Evolutionary conservation across 23 tunicate genomes (phyloP).

Genomic region (Ciona savignyi): DNA sequence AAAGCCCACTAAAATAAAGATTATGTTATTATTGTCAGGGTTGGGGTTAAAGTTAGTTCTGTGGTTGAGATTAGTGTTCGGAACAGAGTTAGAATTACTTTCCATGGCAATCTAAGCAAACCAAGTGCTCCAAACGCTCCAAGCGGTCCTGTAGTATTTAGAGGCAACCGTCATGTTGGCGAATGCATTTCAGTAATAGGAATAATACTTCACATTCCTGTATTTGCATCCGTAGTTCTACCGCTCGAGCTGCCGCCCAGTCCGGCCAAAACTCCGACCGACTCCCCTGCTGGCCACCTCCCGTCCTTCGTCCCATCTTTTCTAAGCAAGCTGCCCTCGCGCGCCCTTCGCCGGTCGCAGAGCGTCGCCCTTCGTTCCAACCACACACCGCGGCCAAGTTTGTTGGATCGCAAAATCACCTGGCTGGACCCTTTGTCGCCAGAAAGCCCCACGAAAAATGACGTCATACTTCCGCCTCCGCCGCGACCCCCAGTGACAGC

Average conservation of each 20-base stretch:
- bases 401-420: not conserved
- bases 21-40: no score
- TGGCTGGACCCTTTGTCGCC: not conserved
- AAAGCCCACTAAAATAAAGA: no score
- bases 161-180: no score
- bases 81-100: no score
- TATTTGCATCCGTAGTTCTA: no score
- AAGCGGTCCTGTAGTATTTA: no score
- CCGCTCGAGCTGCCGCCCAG: constrained; percentile 40
- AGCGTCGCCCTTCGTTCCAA: constrained; percentile 3
- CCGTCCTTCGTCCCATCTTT: constrained; percentile 17
- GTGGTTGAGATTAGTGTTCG: no score
- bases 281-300: not conserved
- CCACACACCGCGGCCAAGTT: not conserved
- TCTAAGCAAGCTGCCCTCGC: constrained; percentile 2
- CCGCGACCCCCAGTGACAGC: not conserved
- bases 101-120: no score
- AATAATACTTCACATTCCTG: no score
- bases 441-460: not conserved
- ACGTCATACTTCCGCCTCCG: not conserved
- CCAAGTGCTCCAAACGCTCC: no score
- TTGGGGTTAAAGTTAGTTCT: no score
- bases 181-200: no score
- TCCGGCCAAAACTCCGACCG: constrained; percentile 14
- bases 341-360: constrained; percentile 15